These are phyloP conservation scores for Diarsia rubi DNA, from an alignment of 2,888 invertebrate genomes.

Conservation along the genomic window DNA sequence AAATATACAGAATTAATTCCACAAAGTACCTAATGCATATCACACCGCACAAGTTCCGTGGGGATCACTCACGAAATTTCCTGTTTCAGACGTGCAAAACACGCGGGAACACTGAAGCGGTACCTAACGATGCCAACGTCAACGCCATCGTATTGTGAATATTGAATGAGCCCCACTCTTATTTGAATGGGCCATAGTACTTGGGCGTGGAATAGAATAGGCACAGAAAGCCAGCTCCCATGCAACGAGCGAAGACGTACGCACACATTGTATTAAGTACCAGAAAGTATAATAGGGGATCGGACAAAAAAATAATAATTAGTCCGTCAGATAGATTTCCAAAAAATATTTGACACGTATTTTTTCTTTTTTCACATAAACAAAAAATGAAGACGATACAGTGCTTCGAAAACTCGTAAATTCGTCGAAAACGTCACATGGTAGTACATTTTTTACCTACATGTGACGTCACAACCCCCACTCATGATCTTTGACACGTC, in stretches of 20 bases:
- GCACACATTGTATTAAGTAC: neutral
- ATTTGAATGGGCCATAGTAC: conserved; percentile 49
- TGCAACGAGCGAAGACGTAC: neutral
- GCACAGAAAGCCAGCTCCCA: conserved; percentile 3
- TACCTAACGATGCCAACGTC: conserved; percentile 54
- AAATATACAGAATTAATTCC: conserved; percentile 41
- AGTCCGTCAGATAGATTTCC: too few species aligned
- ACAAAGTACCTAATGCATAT: conserved; percentile 35
- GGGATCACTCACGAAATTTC: conserved; percentile 47
- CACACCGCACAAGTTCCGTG: conserved; percentile 1
- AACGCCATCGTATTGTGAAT: conserved; percentile 61
- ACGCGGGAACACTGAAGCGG: conserved; percentile 40
- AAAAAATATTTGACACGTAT: too few species aligned
- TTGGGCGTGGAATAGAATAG: conserved; percentile 3
- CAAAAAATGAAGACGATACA: too few species aligned
- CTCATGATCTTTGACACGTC: too few species aligned
- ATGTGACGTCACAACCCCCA: too few species aligned
- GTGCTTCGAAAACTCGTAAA: too few species aligned
- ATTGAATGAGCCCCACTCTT: conserved; percentile 61
- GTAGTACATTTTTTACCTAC: too few species aligned
- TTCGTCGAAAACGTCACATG: too few species aligned
- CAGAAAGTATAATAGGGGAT: too few species aligned
- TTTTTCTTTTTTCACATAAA: too few species aligned
- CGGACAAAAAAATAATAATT: too few species aligned
- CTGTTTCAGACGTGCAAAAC: conserved; percentile 52